Evolutionary conservation across 2,113 vertebrate species (phyloP), one percentile per base, ranked within the genome.

Genomic region (Sinosuthora webbiana): DNA sequence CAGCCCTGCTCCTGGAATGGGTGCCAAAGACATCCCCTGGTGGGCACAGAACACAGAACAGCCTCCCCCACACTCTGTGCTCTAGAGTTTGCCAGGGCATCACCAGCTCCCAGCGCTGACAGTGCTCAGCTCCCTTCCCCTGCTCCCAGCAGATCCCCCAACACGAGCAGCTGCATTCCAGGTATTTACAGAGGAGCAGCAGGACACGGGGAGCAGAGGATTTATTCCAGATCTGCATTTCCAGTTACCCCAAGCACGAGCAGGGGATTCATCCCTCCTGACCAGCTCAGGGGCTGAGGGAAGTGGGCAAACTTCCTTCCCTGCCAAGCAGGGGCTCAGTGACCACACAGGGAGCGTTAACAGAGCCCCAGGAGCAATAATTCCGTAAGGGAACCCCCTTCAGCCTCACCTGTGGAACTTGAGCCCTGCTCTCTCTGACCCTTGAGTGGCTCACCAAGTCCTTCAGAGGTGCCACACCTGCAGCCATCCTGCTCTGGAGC

Each of bases 181-280:
- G 37, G 14, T 2, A 4, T 28, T 49, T 7, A 45, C 23, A 49
- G 44, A 25, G 53, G 13, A 2, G 8, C 3, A 83, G 90, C 49
- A 33, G 71, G 16, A 47, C 52, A 13, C 0, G 2, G 49, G 30
- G 39, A 56, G 20, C 37, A 13, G 21, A 22, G 0, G 0, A 3
- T 10, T 63, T 23, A 24, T 1, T 42, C 60, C 45, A 28, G 4
- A 28, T 4, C 69, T 44, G 19, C 12, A 20, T 15, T 53, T 44
- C 37, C 41, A 55, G 23, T 11, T 10, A 45, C 5, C 21, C 18
- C 50, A 47, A 37, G 35, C 20, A 0, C 0, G 14, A 11, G 41
- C 22, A 8, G 56, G 31, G 56, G 50, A 25, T 65, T 27, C 15
- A 18, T 2, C 42, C 52, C 41, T 39, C 83, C 11, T 1, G 2